phyloP scores from a whole-genome alignment of 2,797 vertebrate genomes.

The Melanotaenia trifasciata region DNA sequence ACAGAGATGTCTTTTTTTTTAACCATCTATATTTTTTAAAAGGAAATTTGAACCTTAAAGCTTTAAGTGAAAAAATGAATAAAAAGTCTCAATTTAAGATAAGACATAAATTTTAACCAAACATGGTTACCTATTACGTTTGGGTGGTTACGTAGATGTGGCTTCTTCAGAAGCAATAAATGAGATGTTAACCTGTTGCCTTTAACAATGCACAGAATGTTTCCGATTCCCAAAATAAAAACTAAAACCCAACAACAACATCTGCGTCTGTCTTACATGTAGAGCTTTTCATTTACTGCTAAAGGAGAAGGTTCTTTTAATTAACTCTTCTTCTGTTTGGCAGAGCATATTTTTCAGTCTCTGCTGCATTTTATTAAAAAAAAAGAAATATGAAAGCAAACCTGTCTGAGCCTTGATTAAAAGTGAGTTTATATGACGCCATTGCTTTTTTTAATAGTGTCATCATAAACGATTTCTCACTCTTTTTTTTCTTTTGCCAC shows the following conservation, averaged over 20 bases:
- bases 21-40: background rate
- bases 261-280: constrained; percentile 8
- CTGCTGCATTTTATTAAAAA: no score
- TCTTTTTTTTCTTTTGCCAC: background rate
- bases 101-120: background rate
- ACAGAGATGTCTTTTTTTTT: background rate
- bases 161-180: background rate
- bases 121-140: background rate
- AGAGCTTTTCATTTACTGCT: constrained; percentile 10
- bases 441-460: background rate
- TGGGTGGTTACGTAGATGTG: background rate
- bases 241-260: background rate
- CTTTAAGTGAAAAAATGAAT: background rate
- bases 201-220: background rate
- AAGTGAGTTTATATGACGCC: background rate
- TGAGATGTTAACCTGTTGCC: background rate
- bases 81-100: background rate
- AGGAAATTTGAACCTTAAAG: background rate
- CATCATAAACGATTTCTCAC: background rate
- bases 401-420: background rate
- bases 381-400: background rate
- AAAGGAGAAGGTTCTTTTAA: background rate
- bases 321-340: background rate
- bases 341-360: no score
- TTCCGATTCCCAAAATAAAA: background rate